Evolutionary conservation across 2,888 invertebrate species (phyloP).

Genomic region (Lepidocyrtinus sp.): DNA sequence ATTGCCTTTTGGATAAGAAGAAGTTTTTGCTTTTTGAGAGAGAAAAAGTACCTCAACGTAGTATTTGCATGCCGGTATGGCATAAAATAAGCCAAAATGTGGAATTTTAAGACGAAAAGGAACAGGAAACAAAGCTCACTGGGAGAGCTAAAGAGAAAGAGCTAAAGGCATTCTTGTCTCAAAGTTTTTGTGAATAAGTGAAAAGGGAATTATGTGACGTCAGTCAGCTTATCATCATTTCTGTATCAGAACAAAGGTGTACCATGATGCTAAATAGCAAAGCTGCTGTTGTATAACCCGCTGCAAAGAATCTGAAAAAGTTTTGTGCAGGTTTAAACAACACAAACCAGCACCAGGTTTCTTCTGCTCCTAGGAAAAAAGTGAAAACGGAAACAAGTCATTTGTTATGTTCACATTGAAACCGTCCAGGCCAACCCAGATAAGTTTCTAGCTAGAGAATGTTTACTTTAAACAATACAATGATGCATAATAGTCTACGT

Average conservation of each 20-base stretch:
- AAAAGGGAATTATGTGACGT: slow-evolving; percentile 27
- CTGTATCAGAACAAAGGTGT: background rate
- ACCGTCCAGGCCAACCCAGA: no score
- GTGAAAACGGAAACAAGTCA: background rate
- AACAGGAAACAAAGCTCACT: background rate
- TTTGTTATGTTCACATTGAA: background rate
- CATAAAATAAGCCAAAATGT: background rate
- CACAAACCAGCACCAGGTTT: no score
- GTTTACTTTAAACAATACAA: no score
- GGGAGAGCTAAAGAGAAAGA: background rate
- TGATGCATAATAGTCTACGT: no score
- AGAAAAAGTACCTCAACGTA: background rate
- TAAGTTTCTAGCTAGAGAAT: no score
- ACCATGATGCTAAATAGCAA: background rate
- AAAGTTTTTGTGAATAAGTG: background rate
- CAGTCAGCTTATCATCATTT: slow-evolving; percentile 33
- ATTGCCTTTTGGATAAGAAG: background rate
- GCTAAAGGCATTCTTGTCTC: background rate
- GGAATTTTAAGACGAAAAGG: background rate
- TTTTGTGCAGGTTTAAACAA: background rate
- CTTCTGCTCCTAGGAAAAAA: background rate
- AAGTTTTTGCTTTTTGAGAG: slow-evolving; percentile 1
- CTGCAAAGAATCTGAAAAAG: background rate
- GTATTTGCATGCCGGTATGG: background rate
- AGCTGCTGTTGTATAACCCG: background rate